phyloP scores from a whole-genome alignment of 2,113 vertebrate genomes.

The Irena cyanogastra region DNA sequence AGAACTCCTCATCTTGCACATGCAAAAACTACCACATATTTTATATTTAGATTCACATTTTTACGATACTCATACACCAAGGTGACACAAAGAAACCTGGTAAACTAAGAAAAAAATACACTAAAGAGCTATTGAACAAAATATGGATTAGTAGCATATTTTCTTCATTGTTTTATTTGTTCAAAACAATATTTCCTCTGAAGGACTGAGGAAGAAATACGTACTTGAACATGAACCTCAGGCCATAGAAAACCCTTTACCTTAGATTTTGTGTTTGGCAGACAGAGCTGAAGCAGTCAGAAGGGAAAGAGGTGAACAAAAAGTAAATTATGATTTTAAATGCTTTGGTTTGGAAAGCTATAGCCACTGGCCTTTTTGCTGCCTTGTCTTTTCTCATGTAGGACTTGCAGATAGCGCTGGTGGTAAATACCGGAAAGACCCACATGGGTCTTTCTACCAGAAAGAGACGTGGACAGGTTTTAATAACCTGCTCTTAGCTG shows the following conservation, averaged over 20 bases:
- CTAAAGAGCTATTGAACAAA: background rate
- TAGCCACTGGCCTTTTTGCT: background rate
- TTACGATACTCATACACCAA: background rate
- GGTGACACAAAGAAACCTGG: background rate
- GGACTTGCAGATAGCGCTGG: background rate
- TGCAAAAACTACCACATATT: background rate
- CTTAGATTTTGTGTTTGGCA: background rate
- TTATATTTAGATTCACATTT: background rate
- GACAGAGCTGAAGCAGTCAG: background rate
- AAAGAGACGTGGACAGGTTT: background rate
- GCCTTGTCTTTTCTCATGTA: background rate
- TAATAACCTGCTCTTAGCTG: background rate
- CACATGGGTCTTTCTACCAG: too few species aligned
- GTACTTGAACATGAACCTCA: background rate
- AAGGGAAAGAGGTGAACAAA: background rate
- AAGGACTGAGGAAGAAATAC: background rate
- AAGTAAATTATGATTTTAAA: background rate
- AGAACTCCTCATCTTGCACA: background rate
- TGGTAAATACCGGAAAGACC: background rate
- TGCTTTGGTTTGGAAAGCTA: background rate
- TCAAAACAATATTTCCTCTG: background rate
- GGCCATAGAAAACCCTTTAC: background rate
- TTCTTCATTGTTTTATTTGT: background rate
- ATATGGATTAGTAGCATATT: background rate
- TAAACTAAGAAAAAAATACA: background rate